Evolutionary conservation across 1,140 invertebrate genomes (phyloP), one percentile per base, ranked within the genome.

Genomic region (Lineus longissimus): DNA sequence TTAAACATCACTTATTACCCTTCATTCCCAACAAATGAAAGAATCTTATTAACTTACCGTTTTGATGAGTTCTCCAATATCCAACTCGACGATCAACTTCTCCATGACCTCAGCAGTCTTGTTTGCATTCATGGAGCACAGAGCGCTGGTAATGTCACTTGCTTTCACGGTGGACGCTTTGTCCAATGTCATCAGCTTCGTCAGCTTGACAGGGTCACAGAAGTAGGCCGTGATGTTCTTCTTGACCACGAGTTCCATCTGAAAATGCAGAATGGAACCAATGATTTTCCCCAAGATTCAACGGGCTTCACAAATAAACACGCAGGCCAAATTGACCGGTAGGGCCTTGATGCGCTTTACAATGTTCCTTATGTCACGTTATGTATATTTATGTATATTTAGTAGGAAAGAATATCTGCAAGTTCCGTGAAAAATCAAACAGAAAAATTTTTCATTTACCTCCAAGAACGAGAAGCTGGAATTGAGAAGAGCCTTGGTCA

Each of bases 1-100:
- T 43, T 43, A n/a, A n/a, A n/a, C n/a, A n/a, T n/a, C n/a, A n/a
- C n/a, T n/a, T n/a, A n/a, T n/a, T n/a, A n/a, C n/a, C n/a, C n/a
- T n/a, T n/a, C n/a, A n/a, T n/a, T n/a, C n/a, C n/a, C n/a, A n/a
- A n/a, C n/a, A n/a, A n/a, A n/a, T n/a, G n/a, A n/a, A n/a, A n/a
- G n/a, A n/a, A n/a, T n/a, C n/a, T n/a, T n/a, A n/a, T n/a, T n/a
- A n/a, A n/a, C 69, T 64, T 51, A 75, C 75, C 57, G 68, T 63
- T 61, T 73, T 41, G 1, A 78, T 54, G 7, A 76, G 58, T 9
- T 69, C 65, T 11, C 76, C 75, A 43, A 77, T 67, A 56, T 75
- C 70, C 15, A 76, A 41, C 15, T 72, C 56, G 15, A 54, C 62
- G 2, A 72, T 55, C 1, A 76, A 22, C 27, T 55, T 62, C 22